Base-by-base conservation (phyloP, 2,888 invertebrate species). In the Uloborus plumipes region DNA sequence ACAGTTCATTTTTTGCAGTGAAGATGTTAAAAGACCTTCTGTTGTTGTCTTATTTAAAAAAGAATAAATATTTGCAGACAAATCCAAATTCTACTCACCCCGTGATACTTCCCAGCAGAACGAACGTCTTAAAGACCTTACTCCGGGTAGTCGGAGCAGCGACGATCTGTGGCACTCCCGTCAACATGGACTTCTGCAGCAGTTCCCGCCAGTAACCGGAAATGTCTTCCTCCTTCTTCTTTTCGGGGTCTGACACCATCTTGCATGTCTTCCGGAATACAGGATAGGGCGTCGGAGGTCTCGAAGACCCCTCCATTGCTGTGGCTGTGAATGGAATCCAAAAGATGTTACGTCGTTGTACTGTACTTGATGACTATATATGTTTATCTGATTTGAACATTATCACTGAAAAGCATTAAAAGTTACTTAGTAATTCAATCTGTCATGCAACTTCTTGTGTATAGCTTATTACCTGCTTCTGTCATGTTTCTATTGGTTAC, bases 151-250 rank as follows among this genome's bases (percentile, higher is more conserved):
- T 75, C 22, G 71, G 71, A 0, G 84, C 84, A 6, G 84, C 22
- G 2, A 84, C 79, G 9, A 84, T 84, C 31, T 84, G 84, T 0
- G 84, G 84, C 14, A 84, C 79, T 51, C 84, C 84, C 0, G 84
- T 84, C 26, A 84, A 55, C 74, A 84, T 78, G 22, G 84, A 84
- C 26, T 80, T 84, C 53, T 74, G 65, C 20, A 84, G 67, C 75
- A 84, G 69, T 4, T 84, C 84, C 26, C 71, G 66, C n/a, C 72
- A 72, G 64, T 83, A 83, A 15, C 73, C 55, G 16, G 72, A 67
- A 11, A 83, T 70, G 18, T 77, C 83, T 11, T 77, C 77, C 3
- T 72, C 62, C 39, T 71, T 61, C 16, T 20, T 26, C 1, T 62
- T 20, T 1, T 26, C 16, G 2, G 20, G 15, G 13, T 53, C 64